Conservation (phyloP, 2,797 vertebrate species). For the Bufotes viridis region DNA sequence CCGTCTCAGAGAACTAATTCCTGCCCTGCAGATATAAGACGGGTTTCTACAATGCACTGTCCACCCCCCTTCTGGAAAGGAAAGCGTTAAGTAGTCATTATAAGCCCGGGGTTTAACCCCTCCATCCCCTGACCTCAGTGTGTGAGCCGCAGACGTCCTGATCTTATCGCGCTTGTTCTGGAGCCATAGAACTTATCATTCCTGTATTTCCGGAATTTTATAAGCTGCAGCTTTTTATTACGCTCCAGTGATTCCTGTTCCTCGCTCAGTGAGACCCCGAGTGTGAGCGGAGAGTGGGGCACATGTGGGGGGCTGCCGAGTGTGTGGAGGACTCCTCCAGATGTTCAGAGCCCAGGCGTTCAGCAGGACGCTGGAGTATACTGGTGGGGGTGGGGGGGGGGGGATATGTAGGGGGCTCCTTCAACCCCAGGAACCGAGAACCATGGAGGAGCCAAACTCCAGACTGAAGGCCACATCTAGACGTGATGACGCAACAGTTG, state of each 20-base stretch:
- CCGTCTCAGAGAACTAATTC: neutral
- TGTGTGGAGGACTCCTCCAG: neutral
- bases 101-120: neutral
- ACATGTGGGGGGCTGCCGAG: neutral
- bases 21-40: neutral
- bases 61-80: neutral
- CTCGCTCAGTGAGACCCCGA: neutral
- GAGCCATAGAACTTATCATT: neutral
- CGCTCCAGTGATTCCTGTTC: neutral
- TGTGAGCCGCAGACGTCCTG: neutral
- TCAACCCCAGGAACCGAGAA: too few relatives aligned
- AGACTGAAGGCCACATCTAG: too few relatives aligned
- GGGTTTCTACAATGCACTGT: neutral
- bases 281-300: neutral
- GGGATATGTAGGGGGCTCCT: neutral
- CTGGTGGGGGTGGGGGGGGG: neutral
- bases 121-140: neutral
- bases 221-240: neutral
- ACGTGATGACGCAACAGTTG: neutral
- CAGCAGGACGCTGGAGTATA: neutral
- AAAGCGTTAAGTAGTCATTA: neutral
- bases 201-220: constrained; percentile 24
- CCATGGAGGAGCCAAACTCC: too few relatives aligned
- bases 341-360: neutral
- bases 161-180: constrained; percentile 1